Conservation (phyloP, 2,888 invertebrate species). For the Synanthedon formicaeformis region DNA sequence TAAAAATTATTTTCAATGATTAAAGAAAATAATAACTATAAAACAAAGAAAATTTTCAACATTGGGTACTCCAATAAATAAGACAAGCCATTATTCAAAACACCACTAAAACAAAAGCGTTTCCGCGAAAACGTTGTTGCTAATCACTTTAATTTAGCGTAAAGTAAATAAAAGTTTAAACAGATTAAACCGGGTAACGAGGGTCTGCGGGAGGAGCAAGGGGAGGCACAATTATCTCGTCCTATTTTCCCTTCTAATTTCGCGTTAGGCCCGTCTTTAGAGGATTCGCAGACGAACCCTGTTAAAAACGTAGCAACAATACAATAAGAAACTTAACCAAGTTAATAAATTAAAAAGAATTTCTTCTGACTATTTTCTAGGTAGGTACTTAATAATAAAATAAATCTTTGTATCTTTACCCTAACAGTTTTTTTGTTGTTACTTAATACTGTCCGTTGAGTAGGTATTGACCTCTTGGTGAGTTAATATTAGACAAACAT, state of each 20-base stretch:
- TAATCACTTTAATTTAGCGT: conserved; percentile 55
- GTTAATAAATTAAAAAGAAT: too few relatives aligned
- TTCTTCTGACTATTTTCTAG: too few relatives aligned
- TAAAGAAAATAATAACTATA: too few relatives aligned
- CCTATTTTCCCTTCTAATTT: conserved; percentile 66
- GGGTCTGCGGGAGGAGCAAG: conserved; percentile 23
- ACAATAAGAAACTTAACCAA: background rate
- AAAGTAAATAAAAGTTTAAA: conserved; percentile 65
- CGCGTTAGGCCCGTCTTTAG: conserved; percentile 43
- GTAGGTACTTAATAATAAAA: too few relatives aligned
- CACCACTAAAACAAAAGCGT: conserved; percentile 25
- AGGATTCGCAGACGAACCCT: conserved; percentile 24
- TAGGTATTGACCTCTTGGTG: too few relatives aligned
- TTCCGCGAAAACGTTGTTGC: conserved; percentile 29
- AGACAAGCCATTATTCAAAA: background rate
- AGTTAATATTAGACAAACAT: too few relatives aligned
- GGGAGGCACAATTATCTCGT: conserved; percentile 58
- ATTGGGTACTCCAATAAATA: background rate
- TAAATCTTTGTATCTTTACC: too few relatives aligned
- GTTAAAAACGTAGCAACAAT: conserved; percentile 4
- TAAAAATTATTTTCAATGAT: too few relatives aligned
- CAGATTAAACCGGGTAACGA: conserved; percentile 62
- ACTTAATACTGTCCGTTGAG: too few relatives aligned
- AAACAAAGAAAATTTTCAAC: background rate
- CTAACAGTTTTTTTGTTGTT: too few relatives aligned